These are phyloP conservation scores for Brachirus orientalis DNA, from an alignment of 2,113 vertebrate genomes.

Conservation along the genomic window DNA sequence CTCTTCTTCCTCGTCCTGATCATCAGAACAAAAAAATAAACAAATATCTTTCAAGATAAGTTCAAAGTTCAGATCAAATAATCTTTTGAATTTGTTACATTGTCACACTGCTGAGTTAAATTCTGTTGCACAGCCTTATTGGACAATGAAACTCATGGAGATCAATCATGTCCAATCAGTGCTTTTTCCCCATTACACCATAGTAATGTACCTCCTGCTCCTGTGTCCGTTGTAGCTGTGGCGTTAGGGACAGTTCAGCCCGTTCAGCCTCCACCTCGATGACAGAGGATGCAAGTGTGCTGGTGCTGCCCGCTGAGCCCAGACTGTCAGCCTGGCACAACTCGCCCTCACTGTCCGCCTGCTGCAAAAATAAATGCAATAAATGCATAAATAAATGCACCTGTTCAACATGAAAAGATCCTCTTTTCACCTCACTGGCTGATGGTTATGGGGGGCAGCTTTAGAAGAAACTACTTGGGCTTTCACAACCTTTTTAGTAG, in stretches of 20 bases:
- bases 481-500: no score
- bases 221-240: not conserved
- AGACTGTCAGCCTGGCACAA: slow-evolving; percentile 66
- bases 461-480: no score
- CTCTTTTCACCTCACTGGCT: no score
- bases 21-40: not conserved
- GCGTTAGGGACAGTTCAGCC: slow-evolving; percentile 22
- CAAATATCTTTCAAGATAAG: not conserved
- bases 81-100: not conserved
- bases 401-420: no score
- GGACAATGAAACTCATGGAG: not conserved
- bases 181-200: not conserved
- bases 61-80: not conserved
- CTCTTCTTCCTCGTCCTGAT: slow-evolving; percentile 62
- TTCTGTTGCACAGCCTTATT: no score
- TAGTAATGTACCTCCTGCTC: slow-evolving; percentile 24
- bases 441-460: no score
- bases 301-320: slow-evolving; percentile 61
- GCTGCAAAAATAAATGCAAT: slow-evolving; percentile 54
- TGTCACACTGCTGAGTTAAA: not conserved
- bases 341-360: slow-evolving; percentile 83
- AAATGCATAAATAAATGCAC: slow-evolving; percentile 37
- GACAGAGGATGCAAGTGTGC: slow-evolving; percentile 76
- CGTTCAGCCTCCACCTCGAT: slow-evolving; percentile 74
- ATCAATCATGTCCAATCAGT: not conserved